Evolutionary conservation across 2,888 invertebrate species (phyloP).

Genomic region (Antheraea assamensis): DNA sequence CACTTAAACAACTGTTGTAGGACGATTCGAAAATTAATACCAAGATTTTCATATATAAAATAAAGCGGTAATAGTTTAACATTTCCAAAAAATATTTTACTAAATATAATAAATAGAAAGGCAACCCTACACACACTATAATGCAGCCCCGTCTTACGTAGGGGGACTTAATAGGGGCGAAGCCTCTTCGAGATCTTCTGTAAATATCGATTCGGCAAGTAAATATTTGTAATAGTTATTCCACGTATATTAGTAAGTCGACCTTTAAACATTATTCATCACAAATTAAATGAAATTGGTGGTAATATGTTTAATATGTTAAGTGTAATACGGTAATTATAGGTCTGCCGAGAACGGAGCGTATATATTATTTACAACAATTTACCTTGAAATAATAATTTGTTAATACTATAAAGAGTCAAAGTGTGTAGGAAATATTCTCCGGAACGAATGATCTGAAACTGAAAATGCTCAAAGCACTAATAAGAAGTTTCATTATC

Average conservation of each 20-base stretch:
- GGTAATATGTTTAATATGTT: neutral
- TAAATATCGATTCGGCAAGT: slow-evolving; percentile 62
- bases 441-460: too few relatives aligned
- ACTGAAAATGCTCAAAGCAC: too few relatives aligned
- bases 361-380: too few relatives aligned
- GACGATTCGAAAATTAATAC: neutral
- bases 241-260: slow-evolving; percentile 31
- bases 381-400: too few relatives aligned
- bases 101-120: neutral
- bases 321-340: too few relatives aligned
- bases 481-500: too few relatives aligned
- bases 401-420: too few relatives aligned
- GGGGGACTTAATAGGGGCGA: slow-evolving; percentile 57
- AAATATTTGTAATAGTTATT: slow-evolving; percentile 58
- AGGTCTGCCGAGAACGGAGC: too few relatives aligned
- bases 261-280: slow-evolving; percentile 7
- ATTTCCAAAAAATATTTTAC: neutral
- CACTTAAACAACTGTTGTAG: too few relatives aligned
- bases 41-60: neutral
- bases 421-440: too few relatives aligned
- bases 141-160: slow-evolving; percentile 30
- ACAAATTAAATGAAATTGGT: neutral
- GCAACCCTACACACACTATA: slow-evolving; percentile 17
- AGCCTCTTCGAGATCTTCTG: slow-evolving; percentile 48
- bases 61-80: neutral